Evolutionary conservation across 2,797 vertebrate species (phyloP), one percentile per base, ranked within the genome.

Genomic region (Valencia hispanica): DNA sequence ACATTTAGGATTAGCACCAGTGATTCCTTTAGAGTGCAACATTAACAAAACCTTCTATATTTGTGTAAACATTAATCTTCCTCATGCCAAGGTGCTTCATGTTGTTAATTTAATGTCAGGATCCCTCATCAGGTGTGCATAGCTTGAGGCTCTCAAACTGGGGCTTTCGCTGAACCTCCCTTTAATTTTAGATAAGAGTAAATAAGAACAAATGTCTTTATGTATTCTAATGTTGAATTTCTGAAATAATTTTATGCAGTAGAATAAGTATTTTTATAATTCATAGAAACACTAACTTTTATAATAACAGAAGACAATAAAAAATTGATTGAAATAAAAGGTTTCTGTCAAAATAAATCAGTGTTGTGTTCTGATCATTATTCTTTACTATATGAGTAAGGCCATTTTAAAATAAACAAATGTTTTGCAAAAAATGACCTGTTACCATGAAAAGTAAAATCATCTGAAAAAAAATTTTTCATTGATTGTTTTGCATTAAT

Each of bases 361-460:
- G 47, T 18, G 18, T 1, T 48, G 10, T 45, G 1, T 48, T 17
- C 47, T 48, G 3, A 6, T 51, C 50, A 51, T 51, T 25, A 22
- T 7, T 51, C 50, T 51, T 22, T 81, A 78, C 84, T 77, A 68
- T 66, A 75, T 77, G 68, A 82, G 73, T 81, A 79, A 79, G 39
- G 65, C 87, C 80, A 43, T 81, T 57, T 78, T 53, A 39, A 72
- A 86, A 53, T 55, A 83, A 41, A 53, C 55, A 83, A 41, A 57
- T 74, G 50, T 63, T 51, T 70, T 84, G 47, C 36, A 45, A 34
- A 48, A 65, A 39, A 81, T 74, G 18, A 76, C 51, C 48, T 71
- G 43, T 50, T 68, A 39, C 74, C 77, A 51, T 25, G 20, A 55
- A 11, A 0, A 75, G 65, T 50, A 57, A 30, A 76, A 55, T 32